Percentiles rank a stretch among this genome's conserved stretches.
Conservation (phyloP, 2,797 vertebrate genomes). For the Nyctalus aviator region DNA sequence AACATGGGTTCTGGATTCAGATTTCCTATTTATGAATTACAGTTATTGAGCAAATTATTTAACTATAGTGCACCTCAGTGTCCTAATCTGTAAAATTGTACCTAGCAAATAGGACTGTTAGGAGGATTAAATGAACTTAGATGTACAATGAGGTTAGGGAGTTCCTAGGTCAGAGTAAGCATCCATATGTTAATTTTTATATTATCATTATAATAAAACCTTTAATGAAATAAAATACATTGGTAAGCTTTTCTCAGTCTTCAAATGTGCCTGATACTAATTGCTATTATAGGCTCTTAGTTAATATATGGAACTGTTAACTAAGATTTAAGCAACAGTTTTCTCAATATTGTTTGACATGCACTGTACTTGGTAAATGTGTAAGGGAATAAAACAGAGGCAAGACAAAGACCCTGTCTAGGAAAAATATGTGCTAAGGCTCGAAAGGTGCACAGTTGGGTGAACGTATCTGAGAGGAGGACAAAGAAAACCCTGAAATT, state of each 20-base stretch:
- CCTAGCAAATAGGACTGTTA: not conserved
- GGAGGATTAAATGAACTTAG: slow-evolving; percentile 42
- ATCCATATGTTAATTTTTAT: not conserved
- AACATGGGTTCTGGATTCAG: not conserved
- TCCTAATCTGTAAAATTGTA: slow-evolving; percentile 1
- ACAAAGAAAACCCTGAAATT: not conserved
- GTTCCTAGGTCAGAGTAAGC: too few species aligned
- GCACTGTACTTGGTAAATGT: not conserved
- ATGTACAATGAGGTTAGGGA: not conserved
- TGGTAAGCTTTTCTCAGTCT: not conserved
- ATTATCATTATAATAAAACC: not conserved
- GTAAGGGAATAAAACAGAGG: not conserved
- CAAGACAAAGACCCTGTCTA: not conserved
- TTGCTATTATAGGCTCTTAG: not conserved
- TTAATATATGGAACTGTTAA: not conserved
- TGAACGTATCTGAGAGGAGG: not conserved
- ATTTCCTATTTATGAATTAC: not conserved
- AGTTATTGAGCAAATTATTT: not conserved
- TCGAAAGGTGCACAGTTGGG: not conserved
- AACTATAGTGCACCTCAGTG: not conserved
- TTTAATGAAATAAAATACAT: not conserved
- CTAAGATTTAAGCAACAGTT: not conserved
- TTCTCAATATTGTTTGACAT: slow-evolving; percentile 27
- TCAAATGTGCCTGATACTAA: not conserved
- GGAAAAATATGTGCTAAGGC: not conserved